Evolutionary conservation across 2,113 vertebrate species (phyloP).

Genomic region (Erythrocercus mccallii): DNA sequence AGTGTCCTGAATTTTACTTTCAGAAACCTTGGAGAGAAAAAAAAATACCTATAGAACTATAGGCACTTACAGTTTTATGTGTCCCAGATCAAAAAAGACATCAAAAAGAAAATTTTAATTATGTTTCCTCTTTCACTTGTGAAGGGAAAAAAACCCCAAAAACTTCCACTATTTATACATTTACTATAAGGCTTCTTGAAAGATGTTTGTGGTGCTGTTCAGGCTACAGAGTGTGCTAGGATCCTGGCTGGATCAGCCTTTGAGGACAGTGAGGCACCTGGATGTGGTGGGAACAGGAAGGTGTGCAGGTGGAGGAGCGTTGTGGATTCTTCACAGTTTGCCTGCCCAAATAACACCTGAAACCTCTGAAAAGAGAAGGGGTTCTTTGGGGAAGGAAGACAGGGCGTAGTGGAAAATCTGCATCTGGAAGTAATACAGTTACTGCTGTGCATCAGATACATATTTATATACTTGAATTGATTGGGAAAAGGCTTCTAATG

Average conservation of each 20-base stretch:
- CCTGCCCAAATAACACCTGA: slow-evolving; percentile 49
- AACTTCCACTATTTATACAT: neutral
- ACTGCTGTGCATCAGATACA: neutral
- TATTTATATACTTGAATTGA: neutral
- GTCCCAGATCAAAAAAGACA: neutral
- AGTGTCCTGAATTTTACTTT: neutral
- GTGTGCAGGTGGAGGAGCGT: neutral
- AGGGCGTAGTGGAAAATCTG: slow-evolving; percentile 21
- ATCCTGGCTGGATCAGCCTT: neutral
- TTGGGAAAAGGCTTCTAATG: neutral
- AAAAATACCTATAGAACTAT: neutral
- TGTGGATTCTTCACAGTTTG: neutral
- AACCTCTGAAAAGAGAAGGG: slow-evolving; percentile 25
- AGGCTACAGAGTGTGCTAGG: neutral
- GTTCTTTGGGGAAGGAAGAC: slow-evolving; percentile 7
- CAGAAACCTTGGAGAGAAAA: neutral
- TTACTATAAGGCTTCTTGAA: neutral
- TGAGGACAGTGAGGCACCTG: neutral
- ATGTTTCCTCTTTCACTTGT: neutral
- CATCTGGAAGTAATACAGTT: neutral
- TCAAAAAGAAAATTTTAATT: neutral
- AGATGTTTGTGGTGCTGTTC: neutral
- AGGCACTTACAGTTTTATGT: neutral
- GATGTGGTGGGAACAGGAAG: neutral
- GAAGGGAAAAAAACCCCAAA: neutral